phyloP scores from a whole-genome alignment of 2,888 invertebrate species.

The Sphinx pinastri region DNA sequence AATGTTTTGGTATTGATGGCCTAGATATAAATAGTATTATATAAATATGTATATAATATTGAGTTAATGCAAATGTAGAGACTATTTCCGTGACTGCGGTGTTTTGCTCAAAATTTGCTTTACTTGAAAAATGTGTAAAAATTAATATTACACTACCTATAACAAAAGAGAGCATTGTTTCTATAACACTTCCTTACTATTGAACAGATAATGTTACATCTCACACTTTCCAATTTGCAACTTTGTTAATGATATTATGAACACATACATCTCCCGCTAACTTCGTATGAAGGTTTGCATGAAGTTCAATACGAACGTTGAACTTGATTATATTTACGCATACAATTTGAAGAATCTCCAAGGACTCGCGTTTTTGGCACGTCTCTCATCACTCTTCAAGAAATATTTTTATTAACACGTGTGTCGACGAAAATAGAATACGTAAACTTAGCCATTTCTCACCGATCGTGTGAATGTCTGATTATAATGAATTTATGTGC shows the following conservation, averaged over 20 bases:
- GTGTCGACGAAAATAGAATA: constrained; percentile 16
- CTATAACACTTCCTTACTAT: not conserved
- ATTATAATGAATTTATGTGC: not conserved
- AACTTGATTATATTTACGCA: constrained; percentile 17
- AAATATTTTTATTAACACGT: constrained; percentile 15
- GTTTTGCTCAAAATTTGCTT: too few relatives aligned
- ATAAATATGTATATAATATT: too few relatives aligned
- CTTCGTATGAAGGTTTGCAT: not conserved
- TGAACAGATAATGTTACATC: not conserved
- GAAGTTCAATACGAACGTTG: not conserved
- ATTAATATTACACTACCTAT: too few relatives aligned
- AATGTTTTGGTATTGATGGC: not conserved
- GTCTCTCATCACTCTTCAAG: constrained; percentile 17
- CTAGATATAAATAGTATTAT: not conserved
- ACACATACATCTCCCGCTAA: not conserved
- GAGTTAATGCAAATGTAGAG: too few relatives aligned
- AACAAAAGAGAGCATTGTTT: too few relatives aligned
- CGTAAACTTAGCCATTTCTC: constrained; percentile 7
- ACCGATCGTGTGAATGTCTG: constrained; percentile 19
- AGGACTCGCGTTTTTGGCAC: constrained; percentile 18
- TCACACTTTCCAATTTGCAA: not conserved
- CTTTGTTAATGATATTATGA: not conserved
- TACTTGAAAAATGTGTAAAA: too few relatives aligned
- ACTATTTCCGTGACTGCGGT: too few relatives aligned
- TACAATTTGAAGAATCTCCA: constrained; percentile 2